Evolutionary conservation across 2,888 invertebrate genomes (phyloP), one percentile per base, ranked within the genome.

Genomic region (Rhagonycha lutea): DNA sequence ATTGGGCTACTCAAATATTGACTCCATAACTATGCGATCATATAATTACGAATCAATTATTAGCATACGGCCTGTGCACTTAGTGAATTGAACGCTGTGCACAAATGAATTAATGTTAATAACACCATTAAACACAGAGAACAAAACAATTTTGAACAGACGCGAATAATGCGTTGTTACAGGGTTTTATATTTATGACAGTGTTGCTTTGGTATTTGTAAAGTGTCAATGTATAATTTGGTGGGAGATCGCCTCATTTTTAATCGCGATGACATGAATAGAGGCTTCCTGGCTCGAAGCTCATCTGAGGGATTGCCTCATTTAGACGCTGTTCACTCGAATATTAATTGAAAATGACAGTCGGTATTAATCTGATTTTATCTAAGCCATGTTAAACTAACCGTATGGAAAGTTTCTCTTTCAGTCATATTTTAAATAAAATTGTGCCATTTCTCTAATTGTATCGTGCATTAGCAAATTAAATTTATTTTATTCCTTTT

Each of bases 261-360:
- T 87, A 87, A 87, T 85, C 83, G 83, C 80, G 85, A 84, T 86
- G 86, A 85, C 86, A 83, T 86, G 87, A 87, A 87, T 87, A 83
- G 86, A 83, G 83, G 83, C 84, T 85, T 85, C 84, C 85, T 84
- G 85, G 81, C 82, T 83, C 77, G 79, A 78, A 80, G 81, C 83
- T 80, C 82, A 82, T 81, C 81, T 83, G 84, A 85, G 83, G 84
- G 85, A 86, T 85, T 85, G 84, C 83, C 84, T 87, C 86, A 86
- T 86, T 86, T 86, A 84, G 82, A 82, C 83, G 82, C 83, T 82
- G 82, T 83, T 85, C 83, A 81, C 83, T 83, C 78, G 82, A 83
- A 85, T 86, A 87, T 87, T 87, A 87, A 88, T 88, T 87, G 86
- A 86, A 86, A 84, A 86, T 85, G 87, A 86, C 87, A 85, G 84